These are phyloP conservation scores for Neotoma lepida DNA, from an alignment of 2,113 vertebrate species.

Conservation along the genomic window DNA sequence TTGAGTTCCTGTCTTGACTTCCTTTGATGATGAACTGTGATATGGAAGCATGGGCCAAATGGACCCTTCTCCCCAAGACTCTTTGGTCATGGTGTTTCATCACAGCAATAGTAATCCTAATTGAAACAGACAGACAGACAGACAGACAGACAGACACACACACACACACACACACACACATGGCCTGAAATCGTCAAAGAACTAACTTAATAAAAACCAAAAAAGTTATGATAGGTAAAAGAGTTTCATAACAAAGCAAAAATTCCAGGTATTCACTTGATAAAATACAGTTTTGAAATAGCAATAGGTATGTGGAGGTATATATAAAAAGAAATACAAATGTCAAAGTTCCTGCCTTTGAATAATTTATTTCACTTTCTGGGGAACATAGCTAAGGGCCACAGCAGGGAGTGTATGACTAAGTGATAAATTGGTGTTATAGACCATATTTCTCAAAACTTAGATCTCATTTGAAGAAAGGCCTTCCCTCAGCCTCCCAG, in stretches of 20 bases:
- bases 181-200: neutral
- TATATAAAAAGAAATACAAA: neutral
- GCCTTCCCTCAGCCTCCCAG: neutral
- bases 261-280: neutral
- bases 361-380: conserved; percentile 29
- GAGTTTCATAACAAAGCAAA: conserved; percentile 45
- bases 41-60: neutral
- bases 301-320: neutral
- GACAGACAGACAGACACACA: neutral
- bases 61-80: neutral
- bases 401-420: neutral
- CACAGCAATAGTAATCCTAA: neutral
- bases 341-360: neutral
- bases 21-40: neutral
- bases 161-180: neutral
- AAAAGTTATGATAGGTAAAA: neutral
- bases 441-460: neutral
- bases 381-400: neutral
- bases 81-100: neutral
- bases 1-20: neutral
- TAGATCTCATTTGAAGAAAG: neutral
- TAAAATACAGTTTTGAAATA: conserved; percentile 36
- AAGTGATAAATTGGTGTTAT: neutral
- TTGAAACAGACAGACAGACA: neutral
- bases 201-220: neutral